A percentile compares a stretch with the other conserved stretches of the same genome.
phyloP scores from a whole-genome alignment of 2,888 invertebrate genomes.

The Oithona nana region DNA sequence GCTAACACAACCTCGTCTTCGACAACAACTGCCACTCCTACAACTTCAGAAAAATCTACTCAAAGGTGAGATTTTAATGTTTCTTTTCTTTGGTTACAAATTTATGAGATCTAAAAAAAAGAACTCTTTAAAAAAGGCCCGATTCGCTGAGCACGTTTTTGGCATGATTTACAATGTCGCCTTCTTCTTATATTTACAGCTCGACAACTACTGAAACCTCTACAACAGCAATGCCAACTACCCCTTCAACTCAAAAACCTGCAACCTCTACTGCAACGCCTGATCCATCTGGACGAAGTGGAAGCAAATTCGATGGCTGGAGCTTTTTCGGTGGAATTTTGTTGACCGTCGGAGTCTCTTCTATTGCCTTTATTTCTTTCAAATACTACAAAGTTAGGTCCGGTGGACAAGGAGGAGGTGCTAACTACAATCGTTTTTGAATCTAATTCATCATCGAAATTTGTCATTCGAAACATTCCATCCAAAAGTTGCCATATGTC shows the following conservation, averaged over 20 bases:
- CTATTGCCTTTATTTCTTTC: constrained; percentile 15
- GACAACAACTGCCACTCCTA: background rate
- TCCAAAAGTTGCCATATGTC: too few species aligned
- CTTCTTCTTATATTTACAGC: background rate
- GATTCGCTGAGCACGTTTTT: too few species aligned
- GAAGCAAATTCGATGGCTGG: constrained; percentile 14
- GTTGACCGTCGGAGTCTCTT: constrained; percentile 2
- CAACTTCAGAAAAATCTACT: too few species aligned
- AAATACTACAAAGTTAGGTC: constrained; percentile 13
- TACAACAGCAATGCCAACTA: background rate
- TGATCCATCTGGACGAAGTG: background rate
- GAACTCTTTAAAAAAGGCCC: too few species aligned
- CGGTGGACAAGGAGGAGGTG: background rate
- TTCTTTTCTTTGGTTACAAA: too few species aligned
- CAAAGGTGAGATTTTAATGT: too few species aligned
- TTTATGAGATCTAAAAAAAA: too few species aligned
- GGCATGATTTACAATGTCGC: too few species aligned
- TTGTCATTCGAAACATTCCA: too few species aligned
- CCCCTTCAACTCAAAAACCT: background rate
- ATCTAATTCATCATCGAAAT: background rate
- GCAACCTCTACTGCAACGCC: background rate
- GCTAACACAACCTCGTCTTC: background rate
- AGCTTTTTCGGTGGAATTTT: constrained; percentile 17
- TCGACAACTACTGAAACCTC: background rate
- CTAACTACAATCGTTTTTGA: constrained; percentile 13